phyloP scores from a whole-genome alignment of 2,113 vertebrate genomes.

The Cyprinodon brontotheroides region DNA sequence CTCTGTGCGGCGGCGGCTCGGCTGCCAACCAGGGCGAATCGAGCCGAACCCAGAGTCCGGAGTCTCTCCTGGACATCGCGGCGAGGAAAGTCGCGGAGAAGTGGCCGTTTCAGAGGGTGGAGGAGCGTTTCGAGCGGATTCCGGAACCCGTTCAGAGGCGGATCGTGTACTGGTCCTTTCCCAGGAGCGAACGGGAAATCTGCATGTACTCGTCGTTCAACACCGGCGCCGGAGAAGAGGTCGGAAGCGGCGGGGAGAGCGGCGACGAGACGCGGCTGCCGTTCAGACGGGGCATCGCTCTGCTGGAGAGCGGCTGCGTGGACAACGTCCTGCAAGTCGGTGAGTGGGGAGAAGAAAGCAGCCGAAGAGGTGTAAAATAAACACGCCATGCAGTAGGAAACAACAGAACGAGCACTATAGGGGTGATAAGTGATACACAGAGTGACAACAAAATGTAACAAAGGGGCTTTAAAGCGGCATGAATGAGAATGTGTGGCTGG shows the following conservation, averaged over 20 bases:
- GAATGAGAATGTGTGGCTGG: conserved; percentile 58
- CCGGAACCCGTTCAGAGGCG: conserved; percentile 94
- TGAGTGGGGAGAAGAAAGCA: conserved; percentile 77
- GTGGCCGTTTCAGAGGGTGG: conserved; percentile 95
- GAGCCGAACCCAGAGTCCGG: conserved; percentile 88
- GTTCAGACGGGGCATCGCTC: conserved; percentile 91
- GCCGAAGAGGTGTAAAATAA: neutral
- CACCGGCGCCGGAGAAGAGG: conserved; percentile 85
- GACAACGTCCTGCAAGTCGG: conserved; percentile 98
- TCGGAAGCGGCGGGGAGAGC: conserved; percentile 79
- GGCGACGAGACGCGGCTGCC: conserved; percentile 89
- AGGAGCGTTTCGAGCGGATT: conserved; percentile 95
- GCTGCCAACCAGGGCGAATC: conserved; percentile 73
- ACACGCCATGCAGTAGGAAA: neutral
- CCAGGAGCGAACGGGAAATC: conserved; percentile 93
- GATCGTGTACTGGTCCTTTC: conserved; percentile 98
- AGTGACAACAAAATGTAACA: conserved; percentile 68
- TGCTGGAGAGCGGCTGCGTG: conserved; percentile 92
- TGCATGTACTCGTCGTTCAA: conserved; percentile 98
- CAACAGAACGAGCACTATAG: neutral
- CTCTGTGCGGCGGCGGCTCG: conserved; percentile 80
- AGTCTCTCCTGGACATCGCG: conserved; percentile 92
- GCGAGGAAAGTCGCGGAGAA: conserved; percentile 94
- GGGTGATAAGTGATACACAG: neutral
- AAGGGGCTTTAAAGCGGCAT: conserved; percentile 64